These are phyloP conservation scores for Nesospiza acunhae DNA, from an alignment of 2,113 vertebrate genomes.

Conservation along the genomic window DNA sequence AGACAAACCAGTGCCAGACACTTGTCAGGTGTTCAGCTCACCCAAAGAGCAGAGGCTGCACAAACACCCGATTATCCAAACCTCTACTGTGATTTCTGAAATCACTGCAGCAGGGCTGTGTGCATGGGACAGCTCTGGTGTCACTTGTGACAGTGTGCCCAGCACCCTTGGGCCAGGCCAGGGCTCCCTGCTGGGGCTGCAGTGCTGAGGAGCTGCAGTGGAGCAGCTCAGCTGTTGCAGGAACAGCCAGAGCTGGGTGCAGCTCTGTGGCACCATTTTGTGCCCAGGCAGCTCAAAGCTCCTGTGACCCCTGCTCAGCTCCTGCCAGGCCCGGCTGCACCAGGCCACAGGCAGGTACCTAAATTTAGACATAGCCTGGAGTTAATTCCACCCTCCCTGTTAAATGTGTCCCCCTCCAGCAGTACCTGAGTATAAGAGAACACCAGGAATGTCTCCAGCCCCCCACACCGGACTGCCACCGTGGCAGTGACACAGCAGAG, in stretches of 20 bases:
- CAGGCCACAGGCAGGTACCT: background rate
- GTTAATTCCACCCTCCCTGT: background rate
- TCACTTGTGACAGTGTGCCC: background rate
- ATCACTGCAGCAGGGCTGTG: background rate
- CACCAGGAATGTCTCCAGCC: rapidly evolving
- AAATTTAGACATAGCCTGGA: background rate
- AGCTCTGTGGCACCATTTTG: background rate
- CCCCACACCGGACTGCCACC: rapidly evolving
- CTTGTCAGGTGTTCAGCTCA: too few species aligned
- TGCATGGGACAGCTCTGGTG: background rate
- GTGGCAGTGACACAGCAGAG: rapidly evolving
- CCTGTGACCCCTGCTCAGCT: background rate
- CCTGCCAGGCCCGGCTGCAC: background rate
- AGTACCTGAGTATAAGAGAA: rapidly evolving
- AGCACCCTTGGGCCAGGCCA: rapidly evolving
- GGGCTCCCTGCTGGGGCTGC: rapidly evolving
- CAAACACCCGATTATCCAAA: background rate
- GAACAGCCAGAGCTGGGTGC: background rate
- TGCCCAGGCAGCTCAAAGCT: background rate
- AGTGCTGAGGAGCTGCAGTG: rapidly evolving
- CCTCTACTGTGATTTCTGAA: background rate
- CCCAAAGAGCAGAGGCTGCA: background rate
- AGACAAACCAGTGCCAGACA: too few species aligned
- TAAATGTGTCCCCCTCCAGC: rapidly evolving
- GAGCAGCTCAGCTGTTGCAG: background rate